Evolutionary conservation across 2,888 invertebrate genomes (phyloP).

Genomic region (Drosophila cognata): DNA sequence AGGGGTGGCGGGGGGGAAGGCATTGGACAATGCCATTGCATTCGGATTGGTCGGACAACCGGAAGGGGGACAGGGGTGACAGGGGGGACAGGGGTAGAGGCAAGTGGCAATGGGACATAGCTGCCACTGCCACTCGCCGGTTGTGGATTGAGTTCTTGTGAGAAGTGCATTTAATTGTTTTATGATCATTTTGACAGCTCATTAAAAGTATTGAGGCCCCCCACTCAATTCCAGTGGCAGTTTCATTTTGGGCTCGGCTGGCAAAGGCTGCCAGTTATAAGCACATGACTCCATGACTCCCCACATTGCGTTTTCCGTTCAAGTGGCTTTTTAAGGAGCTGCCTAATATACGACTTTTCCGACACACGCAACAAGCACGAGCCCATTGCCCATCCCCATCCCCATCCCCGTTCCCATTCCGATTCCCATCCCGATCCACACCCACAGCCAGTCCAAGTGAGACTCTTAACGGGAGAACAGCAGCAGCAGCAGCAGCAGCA

Average conservation of each 20-base stretch:
- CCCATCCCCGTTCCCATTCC: not conserved
- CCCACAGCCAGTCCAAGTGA: conserved; percentile 8
- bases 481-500: conserved; percentile 56
- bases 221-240: conserved; percentile 42
- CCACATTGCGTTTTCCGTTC: conserved; percentile 56
- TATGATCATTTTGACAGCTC: conserved; percentile 79
- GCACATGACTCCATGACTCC: conserved; percentile 4
- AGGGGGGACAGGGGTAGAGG: not conserved
- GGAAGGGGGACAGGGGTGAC: not conserved
- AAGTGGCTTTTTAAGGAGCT: conserved; percentile 70
- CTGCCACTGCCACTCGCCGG: conserved; percentile 1
- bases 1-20: conserved; percentile 5
- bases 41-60: conserved; percentile 6
- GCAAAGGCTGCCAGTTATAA: not conserved
- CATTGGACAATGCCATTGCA: conserved; percentile 36
- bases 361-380: conserved; percentile 58
- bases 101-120: conserved; percentile 9
- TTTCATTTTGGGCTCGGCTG: conserved; percentile 9
- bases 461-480: conserved; percentile 45
- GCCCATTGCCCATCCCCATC: conserved; percentile 7
- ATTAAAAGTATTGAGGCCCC: conserved; percentile 59
- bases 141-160: conserved; percentile 24
- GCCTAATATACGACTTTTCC: conserved; percentile 75
- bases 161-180: conserved; percentile 78
- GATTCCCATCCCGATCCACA: not conserved